Conservation (phyloP, 1,140 invertebrate genomes). For the Helicoverpa armigera region DNA sequence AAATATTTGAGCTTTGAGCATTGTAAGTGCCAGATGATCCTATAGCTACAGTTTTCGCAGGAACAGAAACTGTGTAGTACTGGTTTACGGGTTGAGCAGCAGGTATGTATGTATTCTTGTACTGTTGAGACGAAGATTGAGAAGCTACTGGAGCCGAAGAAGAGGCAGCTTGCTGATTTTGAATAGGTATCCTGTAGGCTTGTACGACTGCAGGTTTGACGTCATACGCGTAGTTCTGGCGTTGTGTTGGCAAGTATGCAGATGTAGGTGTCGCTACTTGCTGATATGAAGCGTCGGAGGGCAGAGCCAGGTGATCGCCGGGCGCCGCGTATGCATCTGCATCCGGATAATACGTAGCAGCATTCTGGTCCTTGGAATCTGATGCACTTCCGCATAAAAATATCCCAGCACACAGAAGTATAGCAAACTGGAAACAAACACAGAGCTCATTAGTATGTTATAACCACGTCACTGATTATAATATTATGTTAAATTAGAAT, state of each 20-base stretch:
- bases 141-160: background rate
- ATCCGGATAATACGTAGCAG: background rate
- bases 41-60: background rate
- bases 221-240: background rate
- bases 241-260: background rate
- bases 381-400: background rate
- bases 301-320: background rate
- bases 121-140: background rate
- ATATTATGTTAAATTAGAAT: background rate
- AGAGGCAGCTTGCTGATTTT: background rate
- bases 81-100: background rate
- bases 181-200: background rate
- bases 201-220: background rate
- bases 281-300: background rate
- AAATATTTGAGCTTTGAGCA: background rate
- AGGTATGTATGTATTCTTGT: background rate
- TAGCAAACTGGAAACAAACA: conserved; percentile 23
- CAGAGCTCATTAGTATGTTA: background rate
- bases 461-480: background rate
- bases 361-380: background rate
- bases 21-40: background rate
- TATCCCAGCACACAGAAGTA: conserved; percentile 4
- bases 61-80: background rate
- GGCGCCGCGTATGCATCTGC: background rate
- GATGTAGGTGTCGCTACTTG: background rate